These are phyloP conservation scores for Eurytoma californica DNA, from an alignment of 2,888 invertebrate species.

Conservation along the genomic window DNA sequence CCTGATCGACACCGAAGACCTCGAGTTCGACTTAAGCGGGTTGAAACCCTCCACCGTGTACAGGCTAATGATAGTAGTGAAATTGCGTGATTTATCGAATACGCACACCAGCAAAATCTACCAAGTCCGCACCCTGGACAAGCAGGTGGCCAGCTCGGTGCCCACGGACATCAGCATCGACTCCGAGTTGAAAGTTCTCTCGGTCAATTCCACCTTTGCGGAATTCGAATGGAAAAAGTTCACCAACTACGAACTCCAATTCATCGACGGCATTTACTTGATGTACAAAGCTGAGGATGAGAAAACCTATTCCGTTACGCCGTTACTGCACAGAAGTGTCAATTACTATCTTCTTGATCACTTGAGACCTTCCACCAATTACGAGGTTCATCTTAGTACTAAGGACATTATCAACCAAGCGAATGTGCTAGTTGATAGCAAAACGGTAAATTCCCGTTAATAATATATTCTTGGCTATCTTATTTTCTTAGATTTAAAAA, in stretches of 20 bases:
- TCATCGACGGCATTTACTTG: slow-evolving; percentile 91
- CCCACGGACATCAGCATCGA: slow-evolving; percentile 82
- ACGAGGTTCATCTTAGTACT: slow-evolving; percentile 89
- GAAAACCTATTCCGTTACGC: slow-evolving; percentile 89
- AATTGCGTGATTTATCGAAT: slow-evolving; percentile 85
- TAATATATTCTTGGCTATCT: neutral
- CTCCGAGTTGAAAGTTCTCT: slow-evolving; percentile 83
- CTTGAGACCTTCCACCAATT: slow-evolving; percentile 85
- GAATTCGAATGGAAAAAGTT: slow-evolving; percentile 90
- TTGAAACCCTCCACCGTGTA: slow-evolving; percentile 88
- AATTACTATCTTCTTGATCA: slow-evolving; percentile 87
- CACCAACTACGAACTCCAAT: slow-evolving; percentile 86
- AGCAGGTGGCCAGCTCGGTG: slow-evolving; percentile 75
- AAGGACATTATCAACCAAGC: slow-evolving; percentile 88
- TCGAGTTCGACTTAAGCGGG: slow-evolving; percentile 88
- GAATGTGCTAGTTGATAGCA: slow-evolving; percentile 85
- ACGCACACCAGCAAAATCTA: slow-evolving; percentile 87
- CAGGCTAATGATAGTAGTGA: slow-evolving; percentile 87
- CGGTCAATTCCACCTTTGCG: slow-evolving; percentile 87
- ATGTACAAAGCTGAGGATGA: slow-evolving; percentile 89
- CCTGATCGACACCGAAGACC: slow-evolving; percentile 88
- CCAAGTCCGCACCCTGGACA: slow-evolving; percentile 82
- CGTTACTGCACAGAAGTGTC: slow-evolving; percentile 88
- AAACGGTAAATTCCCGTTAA: slow-evolving; percentile 76
- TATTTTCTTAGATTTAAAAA: neutral